Evolutionary conservation across 2,888 invertebrate genomes (phyloP).

Genomic region (Pseudeuparius sepicola): DNA sequence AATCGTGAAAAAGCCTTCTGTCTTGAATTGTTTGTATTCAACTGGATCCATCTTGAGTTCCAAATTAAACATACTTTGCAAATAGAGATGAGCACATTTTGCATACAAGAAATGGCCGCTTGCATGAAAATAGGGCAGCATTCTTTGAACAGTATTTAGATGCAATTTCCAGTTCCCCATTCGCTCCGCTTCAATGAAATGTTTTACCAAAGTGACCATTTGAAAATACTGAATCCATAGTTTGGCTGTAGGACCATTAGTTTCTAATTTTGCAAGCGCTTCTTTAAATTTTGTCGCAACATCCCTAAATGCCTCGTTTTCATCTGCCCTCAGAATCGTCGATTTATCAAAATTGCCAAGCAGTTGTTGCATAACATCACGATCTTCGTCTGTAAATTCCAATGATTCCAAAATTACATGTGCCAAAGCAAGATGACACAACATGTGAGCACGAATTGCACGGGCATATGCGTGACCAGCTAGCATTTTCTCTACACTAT

Average conservation of each 20-base stretch:
- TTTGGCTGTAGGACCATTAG: constrained; percentile 17
- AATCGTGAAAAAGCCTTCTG: constrained; percentile 27
- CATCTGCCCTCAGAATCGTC: constrained; percentile 13
- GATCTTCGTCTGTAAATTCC: constrained; percentile 19
- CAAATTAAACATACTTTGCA: constrained; percentile 34
- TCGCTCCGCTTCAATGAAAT: constrained; percentile 30
- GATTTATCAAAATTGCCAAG: constrained; percentile 17
- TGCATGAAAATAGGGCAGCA: constrained; percentile 34
- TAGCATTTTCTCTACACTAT: constrained; percentile 25
- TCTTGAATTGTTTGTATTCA: constrained; percentile 22
- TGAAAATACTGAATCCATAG: constrained; percentile 29
- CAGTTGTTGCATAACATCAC: constrained; percentile 16
- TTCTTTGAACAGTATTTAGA: constrained; percentile 18
- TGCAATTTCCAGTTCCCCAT: constrained; percentile 33
- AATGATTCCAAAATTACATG: constrained; percentile 15
- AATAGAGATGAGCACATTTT: constrained; percentile 31
- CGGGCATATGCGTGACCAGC: constrained; percentile 26
- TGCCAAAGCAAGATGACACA: constrained; percentile 18
- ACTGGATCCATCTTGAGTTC: constrained; percentile 7
- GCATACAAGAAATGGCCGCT: constrained; percentile 33
- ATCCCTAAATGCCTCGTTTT: constrained; percentile 16
- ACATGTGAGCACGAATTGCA: constrained; percentile 26
- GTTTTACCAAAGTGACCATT: constrained; percentile 26
- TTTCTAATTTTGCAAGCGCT: constrained; percentile 7
- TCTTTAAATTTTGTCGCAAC: constrained; percentile 12